A percentile compares a stretch with the other conserved stretches of the same genome.
Conservation (phyloP, 2,888 invertebrate species). For the Stenolophus ochropezus region DNA sequence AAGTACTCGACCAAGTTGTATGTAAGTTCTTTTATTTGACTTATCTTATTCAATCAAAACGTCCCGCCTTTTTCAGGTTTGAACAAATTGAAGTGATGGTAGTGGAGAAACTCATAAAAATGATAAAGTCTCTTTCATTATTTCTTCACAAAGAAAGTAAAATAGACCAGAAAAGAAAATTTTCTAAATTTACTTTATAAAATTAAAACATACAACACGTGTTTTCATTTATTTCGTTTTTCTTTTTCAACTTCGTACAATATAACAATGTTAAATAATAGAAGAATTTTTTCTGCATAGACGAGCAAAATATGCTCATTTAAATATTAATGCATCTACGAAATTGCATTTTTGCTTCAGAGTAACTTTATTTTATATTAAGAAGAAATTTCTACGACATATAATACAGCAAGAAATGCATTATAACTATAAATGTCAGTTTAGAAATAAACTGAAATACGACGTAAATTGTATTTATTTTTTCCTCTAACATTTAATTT, state of each 20-base stretch:
- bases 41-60: conserved; percentile 5
- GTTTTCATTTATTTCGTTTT: neutral
- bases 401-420: neutral
- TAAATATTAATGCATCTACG: conserved; percentile 11
- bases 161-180: neutral
- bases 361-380: conserved; percentile 25
- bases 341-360: conserved; percentile 4
- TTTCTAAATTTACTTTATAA: neutral
- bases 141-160: neutral
- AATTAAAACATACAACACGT: neutral
- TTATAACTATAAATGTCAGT: neutral
- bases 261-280: neutral
- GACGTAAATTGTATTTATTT: neutral
- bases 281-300: neutral
- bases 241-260: neutral
- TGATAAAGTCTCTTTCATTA: neutral
- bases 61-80: conserved; percentile 16
- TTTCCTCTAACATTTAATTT: neutral
- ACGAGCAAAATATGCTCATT: neutral
- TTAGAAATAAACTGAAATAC: neutral
- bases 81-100: neutral
- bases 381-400: neutral
- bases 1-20: neutral
- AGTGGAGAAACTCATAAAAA: neutral
- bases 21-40: neutral